Conservation (phyloP, 1,140 invertebrate genomes). For the Drosophila ambigua region DNA sequence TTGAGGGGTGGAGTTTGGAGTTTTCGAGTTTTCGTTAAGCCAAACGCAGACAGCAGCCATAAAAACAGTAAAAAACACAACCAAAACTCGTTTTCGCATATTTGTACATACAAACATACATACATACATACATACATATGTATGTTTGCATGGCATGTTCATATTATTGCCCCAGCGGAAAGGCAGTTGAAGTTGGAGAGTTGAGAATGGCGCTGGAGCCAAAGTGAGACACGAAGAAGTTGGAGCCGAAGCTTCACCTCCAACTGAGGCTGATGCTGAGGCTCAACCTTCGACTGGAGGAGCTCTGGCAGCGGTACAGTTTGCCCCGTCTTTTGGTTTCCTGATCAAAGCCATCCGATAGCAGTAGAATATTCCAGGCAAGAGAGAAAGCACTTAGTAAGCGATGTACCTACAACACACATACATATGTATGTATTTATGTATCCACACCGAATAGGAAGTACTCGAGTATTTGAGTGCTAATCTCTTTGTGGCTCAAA, state of each 20-base stretch:
- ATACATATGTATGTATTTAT: background rate
- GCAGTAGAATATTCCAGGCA: conserved; percentile 25
- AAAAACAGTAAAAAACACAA: background rate
- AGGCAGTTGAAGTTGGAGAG: conserved; percentile 22
- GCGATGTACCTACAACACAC: background rate
- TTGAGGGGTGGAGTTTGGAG: conserved; percentile 14
- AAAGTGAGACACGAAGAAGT: too few relatives aligned
- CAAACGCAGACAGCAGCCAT: conserved; percentile 9
- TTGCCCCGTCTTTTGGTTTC: conserved; percentile 47
- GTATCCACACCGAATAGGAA: too few relatives aligned
- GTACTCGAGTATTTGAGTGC: too few relatives aligned
- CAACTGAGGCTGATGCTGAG: too few relatives aligned
- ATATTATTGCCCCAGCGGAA: conserved; percentile 5
- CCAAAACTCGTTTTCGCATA: conserved; percentile 51
- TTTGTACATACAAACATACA: background rate
- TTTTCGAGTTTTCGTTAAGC: conserved; percentile 50
- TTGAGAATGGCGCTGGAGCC: too few relatives aligned
- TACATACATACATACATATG: background rate
- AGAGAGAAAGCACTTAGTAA: background rate
- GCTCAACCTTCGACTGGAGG: too few relatives aligned
- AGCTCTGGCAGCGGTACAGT: conserved; percentile 39
- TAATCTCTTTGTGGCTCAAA: too few relatives aligned
- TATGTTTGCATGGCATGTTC: background rate
- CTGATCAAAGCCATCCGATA: conserved; percentile 48
- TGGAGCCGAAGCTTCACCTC: too few relatives aligned